Conservation (phyloP, 2,797 vertebrate species). For the Pitangus sulphuratus region DNA sequence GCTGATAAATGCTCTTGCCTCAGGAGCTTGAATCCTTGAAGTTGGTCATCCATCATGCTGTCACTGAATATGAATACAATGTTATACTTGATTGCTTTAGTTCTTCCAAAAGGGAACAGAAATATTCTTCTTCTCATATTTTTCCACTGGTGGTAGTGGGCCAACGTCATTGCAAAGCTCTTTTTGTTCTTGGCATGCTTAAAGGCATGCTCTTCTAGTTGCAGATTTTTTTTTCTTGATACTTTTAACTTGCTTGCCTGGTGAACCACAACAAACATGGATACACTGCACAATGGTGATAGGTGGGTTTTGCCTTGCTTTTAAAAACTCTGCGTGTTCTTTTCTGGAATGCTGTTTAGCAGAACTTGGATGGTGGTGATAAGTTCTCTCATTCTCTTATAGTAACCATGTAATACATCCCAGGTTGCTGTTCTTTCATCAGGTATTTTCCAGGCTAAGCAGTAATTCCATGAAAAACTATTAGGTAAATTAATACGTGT, state of each 20-base stretch:
- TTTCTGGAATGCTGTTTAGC: not conserved
- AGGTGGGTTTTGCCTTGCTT: not conserved
- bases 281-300: not conserved
- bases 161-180: not conserved
- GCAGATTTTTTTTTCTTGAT: not conserved
- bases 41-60: not conserved
- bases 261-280: not conserved
- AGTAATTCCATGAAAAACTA: not conserved
- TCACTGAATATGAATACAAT: not conserved
- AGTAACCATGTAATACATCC: not conserved
- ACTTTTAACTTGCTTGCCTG: not conserved
- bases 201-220: not conserved
- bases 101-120: slow-evolving; percentile 1
- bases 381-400: not conserved
- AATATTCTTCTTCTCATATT: not conserved
- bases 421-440: not conserved
- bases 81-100: not conserved
- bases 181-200: not conserved
- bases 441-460: not conserved
- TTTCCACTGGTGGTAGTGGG: not conserved
- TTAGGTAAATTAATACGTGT: not conserved
- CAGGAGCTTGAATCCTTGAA: not conserved
- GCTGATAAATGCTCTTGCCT: not conserved
- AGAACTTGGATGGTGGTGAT: not conserved
- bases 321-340: not conserved